Base-by-base conservation (phyloP, 2,113 vertebrate genomes). In the Melierax canorus region DNA sequence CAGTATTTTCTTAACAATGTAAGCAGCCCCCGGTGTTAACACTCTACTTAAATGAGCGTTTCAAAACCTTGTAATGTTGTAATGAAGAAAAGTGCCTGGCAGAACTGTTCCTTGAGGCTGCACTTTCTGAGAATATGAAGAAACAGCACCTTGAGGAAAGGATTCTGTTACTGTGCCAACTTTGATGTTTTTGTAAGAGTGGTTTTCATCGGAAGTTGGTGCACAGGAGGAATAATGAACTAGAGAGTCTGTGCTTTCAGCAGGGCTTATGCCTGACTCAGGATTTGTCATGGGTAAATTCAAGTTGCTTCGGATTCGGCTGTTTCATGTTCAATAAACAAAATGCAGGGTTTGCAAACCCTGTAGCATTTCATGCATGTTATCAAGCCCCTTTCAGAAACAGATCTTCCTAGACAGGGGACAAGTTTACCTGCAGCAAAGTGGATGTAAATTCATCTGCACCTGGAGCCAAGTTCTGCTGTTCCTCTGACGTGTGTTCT, bases 91-190 rank as follows among this genome's bases (percentile, higher is more conserved):
- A 94, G 20, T 51, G 53, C 48, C 21, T 48, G 68, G 55, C 58
- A 93, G 74, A 94, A 26, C 20, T 50, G 26, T 80, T 73, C 36
- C 45, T 88, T 75, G 41, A 91, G 56, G 45, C 32, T 86, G 63
- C 1, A 5, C 51, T 88, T 95, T 95, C 86, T 95, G 85, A 95
- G 58, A 95, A 69, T 45, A 68, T 95, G 75, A 96, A 88, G 92
- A 95, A 97, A 95, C 43, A 59, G 43, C 34, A 94, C 36, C 71
- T 96, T 63, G 55, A 92, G 62, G 88, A 95, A 84, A 85, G 64
- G 18, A 62, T 83, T 89, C 74, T 73, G 17, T 48, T 72, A 48
- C n/a, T 76, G 62, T 88, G 39, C 15, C 29, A 72, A n/a, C 53
- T 45, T 18, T 14, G 12, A 62, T 64, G 39, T 26, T 83, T 91